Base-by-base conservation (phyloP, 2,797 vertebrate genomes). In the Phrynocephalus forsythii region DNA sequence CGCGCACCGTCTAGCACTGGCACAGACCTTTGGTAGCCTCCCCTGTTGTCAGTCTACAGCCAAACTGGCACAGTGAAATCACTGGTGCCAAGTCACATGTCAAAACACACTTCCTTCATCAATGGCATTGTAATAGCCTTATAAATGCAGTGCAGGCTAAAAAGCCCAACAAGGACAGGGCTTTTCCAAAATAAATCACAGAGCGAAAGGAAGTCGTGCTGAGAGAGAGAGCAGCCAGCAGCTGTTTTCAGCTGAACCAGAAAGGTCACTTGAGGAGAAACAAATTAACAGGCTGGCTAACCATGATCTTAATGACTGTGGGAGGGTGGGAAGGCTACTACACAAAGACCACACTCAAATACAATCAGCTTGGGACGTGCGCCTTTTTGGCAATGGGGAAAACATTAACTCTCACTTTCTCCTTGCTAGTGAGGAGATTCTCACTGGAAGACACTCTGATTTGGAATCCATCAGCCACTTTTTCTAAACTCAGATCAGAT, bases 1-100 rank as follows among this genome's bases (percentile, higher is more conserved):
- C 38, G 38, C 88, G 18, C 4, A 63, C 82, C 71, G 5, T 60
- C 92, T 90, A 87, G 91, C 89, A 89, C 84, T 84, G 44, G 0
- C 1, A 0, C 78, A 66, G 66, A 50, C 83, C n/a, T 30, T 73
- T 86, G 77, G 50, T 81, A 76, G 63, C 72, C 44, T 87, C 75
- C 79, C 52, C 48, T 18, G 38, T 33, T 86, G 33, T 24, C 26
- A n/a, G 50, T 71, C 38, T 79, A 24, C 22, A 38, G 15, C 24
- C 9, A 28, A 15, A 13, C 16, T 83, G 33, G 28, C 0, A 1
- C 0, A 86, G 20, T 50, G 30, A 50, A 87, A 67, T 13, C 66
- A 86, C 91, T 22, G 6, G 63, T 69, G 28, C 24, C 2, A 75
- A 11, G 24, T 79, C 0, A 8, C 28, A 3, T 79, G 76, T 11